Percentiles rank a stretch among this genome's conserved stretches.
phyloP scores from a whole-genome alignment of 2,113 vertebrate genomes.

The Corydoras sp. region DNA sequence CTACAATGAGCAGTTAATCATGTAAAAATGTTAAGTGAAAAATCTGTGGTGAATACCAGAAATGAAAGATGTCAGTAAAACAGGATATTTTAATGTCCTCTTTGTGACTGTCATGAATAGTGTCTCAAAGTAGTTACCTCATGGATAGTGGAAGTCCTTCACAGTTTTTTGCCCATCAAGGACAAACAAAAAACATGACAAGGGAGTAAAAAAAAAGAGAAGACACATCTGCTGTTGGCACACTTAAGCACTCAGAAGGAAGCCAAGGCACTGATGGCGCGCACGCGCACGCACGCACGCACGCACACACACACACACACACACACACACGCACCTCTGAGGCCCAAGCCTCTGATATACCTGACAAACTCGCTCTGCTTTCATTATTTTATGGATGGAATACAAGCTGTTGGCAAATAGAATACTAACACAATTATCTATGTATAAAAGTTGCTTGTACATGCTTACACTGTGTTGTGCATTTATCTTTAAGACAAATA shows the following conservation, averaged over 20 bases:
- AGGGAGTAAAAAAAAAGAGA: constrained; percentile 18
- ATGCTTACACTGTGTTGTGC: constrained; percentile 44
- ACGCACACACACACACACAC: constrained; percentile 15
- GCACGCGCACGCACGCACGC: not conserved
- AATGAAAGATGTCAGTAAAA: not conserved
- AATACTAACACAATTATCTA: constrained; percentile 57
- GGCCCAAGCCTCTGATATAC: constrained; percentile 10
- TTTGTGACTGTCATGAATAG: constrained; percentile 1
- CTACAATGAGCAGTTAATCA: too few species aligned
- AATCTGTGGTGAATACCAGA: not conserved
- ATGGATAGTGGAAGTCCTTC: constrained; percentile 41
- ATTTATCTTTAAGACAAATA: constrained; percentile 48
- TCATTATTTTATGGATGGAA: constrained; percentile 47
- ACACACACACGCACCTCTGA: not conserved
- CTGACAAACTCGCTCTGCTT: constrained; percentile 40
- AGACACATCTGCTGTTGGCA: constrained; percentile 21
- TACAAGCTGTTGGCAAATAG: constrained; percentile 39
- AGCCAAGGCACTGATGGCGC: constrained; percentile 7
- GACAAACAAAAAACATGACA: constrained; percentile 38
- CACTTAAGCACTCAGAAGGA: constrained; percentile 23
- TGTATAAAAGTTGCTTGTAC: constrained; percentile 53
- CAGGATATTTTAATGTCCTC: not conserved
- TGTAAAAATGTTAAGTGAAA: not conserved
- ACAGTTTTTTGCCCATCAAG: constrained; percentile 30
- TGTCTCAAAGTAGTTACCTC: constrained; percentile 17